Conservation (phyloP, 1,140 invertebrate species). For the Aphis gossypii region DNA sequence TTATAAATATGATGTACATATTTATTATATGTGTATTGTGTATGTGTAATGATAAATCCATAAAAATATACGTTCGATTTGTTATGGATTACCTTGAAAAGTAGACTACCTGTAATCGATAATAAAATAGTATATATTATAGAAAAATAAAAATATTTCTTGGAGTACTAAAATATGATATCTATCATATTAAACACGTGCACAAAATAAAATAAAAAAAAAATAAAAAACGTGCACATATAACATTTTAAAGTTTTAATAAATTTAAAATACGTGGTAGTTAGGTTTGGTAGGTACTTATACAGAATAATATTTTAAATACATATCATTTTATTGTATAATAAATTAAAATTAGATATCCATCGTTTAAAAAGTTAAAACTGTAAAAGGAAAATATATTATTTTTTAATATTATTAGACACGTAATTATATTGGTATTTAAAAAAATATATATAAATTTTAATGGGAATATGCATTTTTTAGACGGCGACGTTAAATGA, state of each 20-base stretch:
- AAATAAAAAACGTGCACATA: not conserved
- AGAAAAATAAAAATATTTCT: not conserved
- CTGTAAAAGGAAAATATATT: not conserved
- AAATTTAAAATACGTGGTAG: conserved; percentile 5
- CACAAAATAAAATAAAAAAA: not conserved
- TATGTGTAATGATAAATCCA: not conserved
- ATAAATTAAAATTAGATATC: not conserved
- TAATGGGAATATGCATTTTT: not conserved
- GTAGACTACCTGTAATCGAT: not conserved
- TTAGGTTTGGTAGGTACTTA: not conserved
- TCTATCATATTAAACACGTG: not conserved
- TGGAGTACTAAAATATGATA: not conserved
- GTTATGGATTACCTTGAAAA: not conserved
- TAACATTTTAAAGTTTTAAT: not conserved
- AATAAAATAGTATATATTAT: not conserved
- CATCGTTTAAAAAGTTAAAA: not conserved
- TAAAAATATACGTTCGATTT: not conserved
- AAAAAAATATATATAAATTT: not conserved
- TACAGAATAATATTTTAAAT: not conserved
- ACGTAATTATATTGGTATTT: not conserved
- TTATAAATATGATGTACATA: not conserved
- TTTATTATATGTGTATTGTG: no score
- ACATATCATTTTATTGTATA: not conserved
- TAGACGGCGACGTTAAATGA: not conserved
- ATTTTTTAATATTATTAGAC: not conserved